Evolutionary conservation across 2,797 vertebrate species (phyloP).

Genomic region (Rhinophrynus dorsalis): DNA sequence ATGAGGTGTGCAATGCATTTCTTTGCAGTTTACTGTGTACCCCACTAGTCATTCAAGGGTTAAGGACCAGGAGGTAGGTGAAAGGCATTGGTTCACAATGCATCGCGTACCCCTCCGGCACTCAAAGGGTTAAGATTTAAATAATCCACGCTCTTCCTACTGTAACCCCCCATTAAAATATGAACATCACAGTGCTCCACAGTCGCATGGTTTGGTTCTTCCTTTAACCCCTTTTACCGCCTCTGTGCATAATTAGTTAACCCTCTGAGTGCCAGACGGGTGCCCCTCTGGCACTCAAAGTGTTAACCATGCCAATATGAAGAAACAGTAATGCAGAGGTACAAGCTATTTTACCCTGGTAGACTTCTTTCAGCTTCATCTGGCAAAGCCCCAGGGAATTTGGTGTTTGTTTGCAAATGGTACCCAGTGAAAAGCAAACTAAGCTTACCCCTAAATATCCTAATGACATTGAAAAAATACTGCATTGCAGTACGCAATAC

Average conservation of each 20-base stretch:
- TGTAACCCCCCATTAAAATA: too few species aligned
- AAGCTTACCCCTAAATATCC: conserved; percentile 61
- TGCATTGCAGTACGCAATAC: conserved; percentile 75
- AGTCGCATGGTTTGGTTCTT: not conserved
- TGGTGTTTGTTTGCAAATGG: not conserved
- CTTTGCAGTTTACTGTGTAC: too few species aligned
- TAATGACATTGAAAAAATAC: conserved; percentile 76
- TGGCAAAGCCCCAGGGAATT: conserved; percentile 9
- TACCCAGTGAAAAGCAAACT: conserved; percentile 8
- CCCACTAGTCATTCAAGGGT: too few species aligned
- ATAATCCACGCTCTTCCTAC: too few species aligned
- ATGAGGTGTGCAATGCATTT: too few species aligned
- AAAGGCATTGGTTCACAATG: too few species aligned
- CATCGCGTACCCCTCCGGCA: too few species aligned
- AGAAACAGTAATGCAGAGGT: not conserved
- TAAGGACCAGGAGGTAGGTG: too few species aligned
- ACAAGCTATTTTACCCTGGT: conserved; percentile 11
- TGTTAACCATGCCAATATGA: too few species aligned
- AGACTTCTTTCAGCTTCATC: not conserved
- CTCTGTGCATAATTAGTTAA: conserved; percentile 22
- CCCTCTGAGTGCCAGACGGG: too few species aligned
- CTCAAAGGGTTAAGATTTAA: too few species aligned
- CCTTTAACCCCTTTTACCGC: conserved; percentile 8
- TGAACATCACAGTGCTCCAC: not conserved
- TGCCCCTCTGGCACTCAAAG: too few species aligned